Evolutionary conservation across 2,888 invertebrate genomes (phyloP).

Genomic region (Protophormia terraenovae): DNA sequence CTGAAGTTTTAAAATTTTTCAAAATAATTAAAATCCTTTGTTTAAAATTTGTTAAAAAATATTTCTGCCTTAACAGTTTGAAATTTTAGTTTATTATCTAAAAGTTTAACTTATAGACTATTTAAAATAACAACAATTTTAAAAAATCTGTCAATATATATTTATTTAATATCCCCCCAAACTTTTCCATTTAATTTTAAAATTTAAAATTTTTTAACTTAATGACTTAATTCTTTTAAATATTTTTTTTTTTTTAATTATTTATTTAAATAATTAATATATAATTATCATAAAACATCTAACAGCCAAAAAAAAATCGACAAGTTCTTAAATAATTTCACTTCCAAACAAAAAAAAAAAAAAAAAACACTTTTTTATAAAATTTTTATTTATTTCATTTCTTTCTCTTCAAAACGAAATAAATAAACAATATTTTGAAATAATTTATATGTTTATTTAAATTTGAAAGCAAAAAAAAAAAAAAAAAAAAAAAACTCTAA

Average conservation of each 20-base stretch:
- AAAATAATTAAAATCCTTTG: no score
- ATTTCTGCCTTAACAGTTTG: no score
- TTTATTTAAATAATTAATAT: not conserved
- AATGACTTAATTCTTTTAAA: not conserved
- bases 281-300: not conserved
- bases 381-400: not conserved
- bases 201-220: no score
- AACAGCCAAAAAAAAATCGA: not conserved
- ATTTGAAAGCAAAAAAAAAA: not conserved
- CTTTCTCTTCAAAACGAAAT: not conserved
- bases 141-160: no score
- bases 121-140: no score
- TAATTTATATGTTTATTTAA: constrained; percentile 15
- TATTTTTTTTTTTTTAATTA: not conserved
- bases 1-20: no score
- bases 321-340: not conserved
- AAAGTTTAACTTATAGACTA: no score
- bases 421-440: not conserved
- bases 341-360: no score
- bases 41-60: no score
- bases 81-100: no score
- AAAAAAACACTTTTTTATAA: no score
- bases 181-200: not conserved
- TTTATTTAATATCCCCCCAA: not conserved
- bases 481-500: not conserved